Evolutionary conservation across 2,797 vertebrate genomes (phyloP).

Genomic region (Chiloscyllium punctatum): DNA sequence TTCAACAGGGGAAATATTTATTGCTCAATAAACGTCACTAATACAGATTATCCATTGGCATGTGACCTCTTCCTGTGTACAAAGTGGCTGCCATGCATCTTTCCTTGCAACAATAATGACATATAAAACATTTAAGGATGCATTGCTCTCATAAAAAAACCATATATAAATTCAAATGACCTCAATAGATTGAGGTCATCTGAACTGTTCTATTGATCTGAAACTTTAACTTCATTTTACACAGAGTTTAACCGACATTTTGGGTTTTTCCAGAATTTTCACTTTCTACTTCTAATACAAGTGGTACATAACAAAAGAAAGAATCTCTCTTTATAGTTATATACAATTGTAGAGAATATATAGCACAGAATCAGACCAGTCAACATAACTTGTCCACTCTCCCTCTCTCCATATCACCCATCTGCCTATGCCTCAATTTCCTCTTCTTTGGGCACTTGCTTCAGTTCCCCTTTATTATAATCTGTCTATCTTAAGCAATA

Average conservation of each 20-base stretch:
- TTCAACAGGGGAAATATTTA: not conserved
- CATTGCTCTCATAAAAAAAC: not conserved
- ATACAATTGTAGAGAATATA: not conserved
- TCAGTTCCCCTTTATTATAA: not conserved
- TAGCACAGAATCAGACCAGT: not conserved
- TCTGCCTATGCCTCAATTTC: too few relatives aligned
- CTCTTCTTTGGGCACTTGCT: not conserved
- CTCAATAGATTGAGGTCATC: not conserved
- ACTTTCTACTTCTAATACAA: not conserved
- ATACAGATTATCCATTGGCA: not conserved
- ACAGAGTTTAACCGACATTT: not conserved
- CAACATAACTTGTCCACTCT: not conserved
- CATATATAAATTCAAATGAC: not conserved
- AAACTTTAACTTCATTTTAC: not conserved
- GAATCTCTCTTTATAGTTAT: not conserved
- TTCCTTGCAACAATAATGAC: not conserved
- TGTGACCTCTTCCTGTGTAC: not conserved
- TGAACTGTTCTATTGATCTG: not conserved
- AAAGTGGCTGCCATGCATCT: not conserved
- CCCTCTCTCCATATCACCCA: not conserved
- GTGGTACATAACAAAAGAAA: not conserved
- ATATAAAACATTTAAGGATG: not conserved
- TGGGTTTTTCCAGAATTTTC: not conserved
- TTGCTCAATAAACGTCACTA: not conserved
- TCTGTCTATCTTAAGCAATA: not conserved